Evolutionary conservation across 1,140 invertebrate genomes (phyloP), one percentile per base, ranked within the genome.

Genomic region (Diabrotica virgifera): DNA sequence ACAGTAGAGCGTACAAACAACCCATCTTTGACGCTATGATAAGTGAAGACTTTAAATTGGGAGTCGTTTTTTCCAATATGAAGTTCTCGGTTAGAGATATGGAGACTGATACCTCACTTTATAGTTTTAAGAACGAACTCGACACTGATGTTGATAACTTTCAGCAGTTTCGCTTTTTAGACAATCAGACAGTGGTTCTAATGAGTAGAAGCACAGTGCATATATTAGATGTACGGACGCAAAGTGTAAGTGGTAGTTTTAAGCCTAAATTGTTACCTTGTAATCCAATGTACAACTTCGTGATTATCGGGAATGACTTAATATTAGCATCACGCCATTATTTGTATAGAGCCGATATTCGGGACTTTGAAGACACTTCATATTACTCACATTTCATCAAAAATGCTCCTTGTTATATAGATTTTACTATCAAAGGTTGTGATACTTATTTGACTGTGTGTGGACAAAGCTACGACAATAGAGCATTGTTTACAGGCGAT

Each of bases 121-220:
- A n/a, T 37, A 14, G 11, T 54, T 54, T 53, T 11, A 54, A 53
- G 9, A 62, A 54, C 36, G 13, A 40, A 7, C 6, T 40, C 8
- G 52, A 14, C n/a, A 12, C 6, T 5, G 35, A 53, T 37, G 37
- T 9, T 37, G 51, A 62, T 13, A 62, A 62, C 13, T 62, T 53
- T 54, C 60, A 62, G 54, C 60, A 62, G 36, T 62, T 62, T 37
- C 51, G 54, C 14, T 62, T 62, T 24, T 8, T 62, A 9, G 35
- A 52, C 13, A n/a, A 52, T 38, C 53, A 53, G 8, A 37, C 37
- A 6, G 36, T 62, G 11, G 11, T 54, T 38, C 12, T 62, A 14
- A 54, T 53, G 36, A 37, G 54, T 38, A 53, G 51, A 52, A 52
- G 36, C 54, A 53, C 12, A n/a, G 52, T 62, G 13, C 53, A 53